These are phyloP conservation scores for Lobophora halterata DNA, from an alignment of 2,888 invertebrate species.

Conservation along the genomic window DNA sequence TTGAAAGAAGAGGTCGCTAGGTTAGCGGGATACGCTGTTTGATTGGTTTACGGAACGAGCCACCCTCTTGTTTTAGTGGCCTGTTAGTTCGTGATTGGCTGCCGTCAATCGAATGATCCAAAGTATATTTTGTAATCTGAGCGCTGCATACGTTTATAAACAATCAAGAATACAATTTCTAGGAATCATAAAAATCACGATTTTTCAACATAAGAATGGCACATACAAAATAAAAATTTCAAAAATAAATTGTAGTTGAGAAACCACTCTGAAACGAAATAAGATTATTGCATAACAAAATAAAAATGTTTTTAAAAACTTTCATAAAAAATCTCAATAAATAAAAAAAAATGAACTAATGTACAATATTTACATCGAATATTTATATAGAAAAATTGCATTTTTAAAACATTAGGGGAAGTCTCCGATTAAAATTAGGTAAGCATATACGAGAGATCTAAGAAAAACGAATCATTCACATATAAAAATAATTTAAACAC, in stretches of 20 bases:
- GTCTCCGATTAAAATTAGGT: constrained; percentile 35
- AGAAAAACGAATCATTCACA: constrained; percentile 55
- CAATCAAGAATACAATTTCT: constrained; percentile 42
- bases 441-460: constrained; percentile 54
- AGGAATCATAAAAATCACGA: constrained; percentile 58
- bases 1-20: too few species aligned
- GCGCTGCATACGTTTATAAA: constrained; percentile 20
- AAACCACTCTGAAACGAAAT: constrained; percentile 39
- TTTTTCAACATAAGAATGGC: constrained; percentile 61
- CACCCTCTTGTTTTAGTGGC: too few species aligned
- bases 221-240: constrained; percentile 44
- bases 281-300: constrained; percentile 64
- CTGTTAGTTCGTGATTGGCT: too few species aligned
- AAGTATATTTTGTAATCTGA: constrained; percentile 7
- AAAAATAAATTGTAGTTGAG: constrained; percentile 41
- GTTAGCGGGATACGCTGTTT: too few species aligned
- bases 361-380: constrained; percentile 79
- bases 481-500: constrained; percentile 61
- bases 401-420: constrained; percentile 59
- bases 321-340: constrained; percentile 71
- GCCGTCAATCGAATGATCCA: constrained; percentile 3
- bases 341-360: constrained; percentile 58
- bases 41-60: too few species aligned
- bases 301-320: constrained; percentile 63
- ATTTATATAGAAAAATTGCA: constrained; percentile 66